Conservation (phyloP, 2,888 invertebrate genomes). For the Dicyrtomina minuta region DNA sequence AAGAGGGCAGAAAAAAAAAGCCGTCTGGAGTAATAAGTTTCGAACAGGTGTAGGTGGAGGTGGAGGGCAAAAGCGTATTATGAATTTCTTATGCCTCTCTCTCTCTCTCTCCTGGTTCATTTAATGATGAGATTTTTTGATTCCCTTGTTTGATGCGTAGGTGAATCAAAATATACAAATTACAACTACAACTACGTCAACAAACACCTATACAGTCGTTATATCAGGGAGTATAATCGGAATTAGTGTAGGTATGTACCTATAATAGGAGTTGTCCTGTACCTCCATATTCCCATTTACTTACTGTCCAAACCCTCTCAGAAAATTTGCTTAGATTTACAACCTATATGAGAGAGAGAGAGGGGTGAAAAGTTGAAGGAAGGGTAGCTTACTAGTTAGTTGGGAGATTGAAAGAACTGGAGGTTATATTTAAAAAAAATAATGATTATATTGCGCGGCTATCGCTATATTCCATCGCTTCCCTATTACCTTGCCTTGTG, state of each 20-base stretch:
- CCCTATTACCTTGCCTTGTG: too few relatives aligned
- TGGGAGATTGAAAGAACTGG: slow-evolving; percentile 1
- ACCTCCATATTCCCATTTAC: too few relatives aligned
- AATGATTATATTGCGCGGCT: background rate
- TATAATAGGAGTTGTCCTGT: slow-evolving; percentile 1
- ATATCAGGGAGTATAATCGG: too few relatives aligned
- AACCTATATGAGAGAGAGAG: background rate
- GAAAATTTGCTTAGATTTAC: slow-evolving; percentile 1
- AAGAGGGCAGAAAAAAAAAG: background rate
- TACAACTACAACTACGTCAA: too few relatives aligned
- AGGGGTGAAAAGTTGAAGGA: background rate
- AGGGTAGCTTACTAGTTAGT: background rate
- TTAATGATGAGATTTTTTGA: slow-evolving; percentile 13
- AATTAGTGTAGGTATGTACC: background rate
- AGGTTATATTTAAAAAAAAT: background rate
- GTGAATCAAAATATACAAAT: slow-evolving; percentile 12
- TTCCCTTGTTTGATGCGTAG: slow-evolving; percentile 2
- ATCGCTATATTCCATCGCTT: too few relatives aligned
- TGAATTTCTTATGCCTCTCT: background rate
- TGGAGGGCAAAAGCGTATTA: background rate
- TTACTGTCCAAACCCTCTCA: too few relatives aligned
- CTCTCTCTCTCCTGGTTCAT: background rate
- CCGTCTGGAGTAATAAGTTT: slow-evolving; percentile 10
- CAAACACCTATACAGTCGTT: too few relatives aligned
- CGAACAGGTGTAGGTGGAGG: slow-evolving; percentile 12